Conservation (phyloP, 1,140 invertebrate genomes). For the Drosophila gunungcola region DNA sequence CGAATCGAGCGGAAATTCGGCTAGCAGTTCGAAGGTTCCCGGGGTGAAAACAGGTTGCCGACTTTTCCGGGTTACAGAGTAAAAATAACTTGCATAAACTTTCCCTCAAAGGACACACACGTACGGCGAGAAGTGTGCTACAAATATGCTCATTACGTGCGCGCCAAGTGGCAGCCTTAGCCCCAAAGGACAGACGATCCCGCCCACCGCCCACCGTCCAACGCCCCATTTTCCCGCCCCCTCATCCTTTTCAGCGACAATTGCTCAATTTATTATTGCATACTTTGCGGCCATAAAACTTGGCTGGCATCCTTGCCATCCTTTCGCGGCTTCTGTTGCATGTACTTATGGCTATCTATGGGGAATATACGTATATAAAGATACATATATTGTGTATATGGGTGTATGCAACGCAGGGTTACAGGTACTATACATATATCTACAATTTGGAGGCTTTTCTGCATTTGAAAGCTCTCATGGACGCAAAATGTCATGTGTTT, state of each 20-base stretch:
- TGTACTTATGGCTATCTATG: slow-evolving; percentile 35
- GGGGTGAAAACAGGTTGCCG: neutral
- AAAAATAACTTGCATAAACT: slow-evolving; percentile 78
- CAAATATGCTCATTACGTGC: slow-evolving; percentile 81
- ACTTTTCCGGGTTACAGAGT: slow-evolving; percentile 14
- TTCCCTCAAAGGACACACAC: slow-evolving; percentile 73
- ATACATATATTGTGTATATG: neutral
- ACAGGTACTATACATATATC: slow-evolving; percentile 10
- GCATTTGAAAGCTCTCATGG: neutral
- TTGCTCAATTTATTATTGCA: slow-evolving; percentile 81
- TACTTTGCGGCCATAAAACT: slow-evolving; percentile 76
- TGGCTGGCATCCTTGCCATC: slow-evolving; percentile 40
- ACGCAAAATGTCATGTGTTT: neutral
- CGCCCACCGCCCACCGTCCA: neutral
- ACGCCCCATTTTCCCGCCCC: no score
- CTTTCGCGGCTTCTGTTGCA: slow-evolving; percentile 34
- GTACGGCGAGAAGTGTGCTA: slow-evolving; percentile 74
- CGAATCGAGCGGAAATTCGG: slow-evolving; percentile 39
- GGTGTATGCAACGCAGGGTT: neutral
- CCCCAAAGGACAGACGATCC: neutral
- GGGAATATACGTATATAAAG: slow-evolving; percentile 1
- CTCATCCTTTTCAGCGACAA: slow-evolving; percentile 55
- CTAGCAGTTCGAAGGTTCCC: slow-evolving; percentile 15
- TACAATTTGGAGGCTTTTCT: slow-evolving; percentile 9
- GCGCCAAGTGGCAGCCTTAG: slow-evolving; percentile 53